A percentile compares a stretch with the other conserved stretches of the same genome.
These are phyloP conservation scores for Brachypteracias leptosomus DNA, from an alignment of 2,113 vertebrate species.

Conservation along the genomic window DNA sequence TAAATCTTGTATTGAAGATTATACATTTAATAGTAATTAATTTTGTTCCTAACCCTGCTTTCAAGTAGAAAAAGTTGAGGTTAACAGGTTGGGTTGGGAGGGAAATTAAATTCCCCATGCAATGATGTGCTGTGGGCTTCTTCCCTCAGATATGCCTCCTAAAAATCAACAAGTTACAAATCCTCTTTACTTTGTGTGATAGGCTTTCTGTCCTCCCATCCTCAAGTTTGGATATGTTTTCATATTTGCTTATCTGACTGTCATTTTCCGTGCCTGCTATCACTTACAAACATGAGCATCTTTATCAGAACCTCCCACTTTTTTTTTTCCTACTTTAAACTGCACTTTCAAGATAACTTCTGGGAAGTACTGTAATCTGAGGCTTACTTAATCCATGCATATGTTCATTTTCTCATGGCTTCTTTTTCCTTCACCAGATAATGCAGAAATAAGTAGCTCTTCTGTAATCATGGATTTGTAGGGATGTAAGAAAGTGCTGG, in stretches of 20 bases:
- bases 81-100: background rate
- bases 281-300: conserved; percentile 27
- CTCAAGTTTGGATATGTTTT: background rate
- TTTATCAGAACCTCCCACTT: conserved; percentile 28
- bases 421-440: background rate
- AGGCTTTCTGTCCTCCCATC: background rate
- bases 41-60: background rate
- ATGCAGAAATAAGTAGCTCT: background rate
- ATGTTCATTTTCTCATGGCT: background rate
- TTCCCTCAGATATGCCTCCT: background rate
- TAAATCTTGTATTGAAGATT: background rate
- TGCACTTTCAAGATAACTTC: conserved; percentile 36
- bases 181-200: background rate
- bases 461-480: background rate
- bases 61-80: background rate
- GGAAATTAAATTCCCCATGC: background rate
- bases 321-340: background rate
- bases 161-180: background rate
- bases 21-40: background rate
- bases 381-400: background rate
- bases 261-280: conserved; percentile 30
- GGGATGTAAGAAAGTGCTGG: background rate
- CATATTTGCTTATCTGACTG: conserved; percentile 10
- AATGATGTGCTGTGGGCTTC: background rate
- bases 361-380: background rate